These are phyloP conservation scores for Aphodius sticticus DNA, from an alignment of 2,888 invertebrate genomes.

Conservation along the genomic window DNA sequence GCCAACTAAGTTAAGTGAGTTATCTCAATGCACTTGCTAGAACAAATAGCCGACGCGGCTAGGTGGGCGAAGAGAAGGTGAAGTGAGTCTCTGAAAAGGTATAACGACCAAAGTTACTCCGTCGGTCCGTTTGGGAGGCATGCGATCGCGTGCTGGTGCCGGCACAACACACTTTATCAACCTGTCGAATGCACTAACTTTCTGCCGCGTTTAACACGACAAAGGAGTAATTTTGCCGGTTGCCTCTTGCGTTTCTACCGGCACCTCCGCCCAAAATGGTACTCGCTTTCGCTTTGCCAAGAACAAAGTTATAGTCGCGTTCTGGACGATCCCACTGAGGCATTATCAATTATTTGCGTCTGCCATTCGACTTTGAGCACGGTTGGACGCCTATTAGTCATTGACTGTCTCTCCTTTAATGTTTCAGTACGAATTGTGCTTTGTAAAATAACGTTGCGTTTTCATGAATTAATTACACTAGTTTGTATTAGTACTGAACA, in stretches of 20 bases:
- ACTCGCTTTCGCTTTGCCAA: not conserved
- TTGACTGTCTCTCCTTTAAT: too few species aligned
- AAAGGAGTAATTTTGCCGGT: not conserved
- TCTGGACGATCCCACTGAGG: too few species aligned
- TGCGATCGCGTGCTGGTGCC: not conserved
- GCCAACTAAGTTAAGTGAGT: not conserved
- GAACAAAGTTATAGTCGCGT: too few species aligned
- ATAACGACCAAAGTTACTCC: not conserved
- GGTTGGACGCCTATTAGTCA: too few species aligned
- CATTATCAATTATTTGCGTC: too few species aligned
- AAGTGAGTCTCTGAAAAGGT: not conserved
- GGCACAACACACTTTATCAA: not conserved
- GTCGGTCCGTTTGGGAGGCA: not conserved
- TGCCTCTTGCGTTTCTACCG: not conserved
- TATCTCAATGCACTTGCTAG: not conserved
- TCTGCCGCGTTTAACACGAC: not conserved
- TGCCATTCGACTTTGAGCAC: too few species aligned
- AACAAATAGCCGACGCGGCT: not conserved
- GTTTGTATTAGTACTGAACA: too few species aligned
- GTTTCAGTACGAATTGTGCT: too few species aligned
- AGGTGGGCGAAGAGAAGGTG: not conserved
- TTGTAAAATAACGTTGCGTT: too few species aligned
- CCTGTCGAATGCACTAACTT: conserved; percentile 4
- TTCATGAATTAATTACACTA: too few species aligned
- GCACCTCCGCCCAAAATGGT: not conserved